Conservation (phyloP, 2,888 invertebrate genomes). For the Chaetogeoica ovagalla region DNA sequence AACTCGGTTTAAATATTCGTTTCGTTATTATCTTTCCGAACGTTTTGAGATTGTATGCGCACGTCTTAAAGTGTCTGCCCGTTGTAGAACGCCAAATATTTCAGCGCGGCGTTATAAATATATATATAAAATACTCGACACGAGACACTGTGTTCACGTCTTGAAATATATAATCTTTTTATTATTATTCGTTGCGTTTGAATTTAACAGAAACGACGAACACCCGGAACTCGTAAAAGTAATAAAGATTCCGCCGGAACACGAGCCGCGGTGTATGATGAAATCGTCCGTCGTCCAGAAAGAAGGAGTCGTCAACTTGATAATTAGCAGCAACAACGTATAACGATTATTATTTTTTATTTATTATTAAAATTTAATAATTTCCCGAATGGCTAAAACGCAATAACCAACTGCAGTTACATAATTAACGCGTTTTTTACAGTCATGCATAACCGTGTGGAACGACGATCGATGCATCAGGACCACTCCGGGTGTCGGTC, state of each 20-base stretch:
- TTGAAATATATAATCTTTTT: too few relatives aligned
- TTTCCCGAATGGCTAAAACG: too few relatives aligned
- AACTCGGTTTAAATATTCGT: too few relatives aligned
- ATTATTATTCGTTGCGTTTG: background rate
- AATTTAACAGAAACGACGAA: constrained; percentile 3
- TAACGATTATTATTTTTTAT: background rate
- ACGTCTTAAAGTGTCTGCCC: too few relatives aligned
- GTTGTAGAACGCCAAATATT: too few relatives aligned
- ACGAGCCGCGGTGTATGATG: constrained; percentile 21
- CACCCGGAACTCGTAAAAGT: background rate
- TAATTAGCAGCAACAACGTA: constrained; percentile 33
- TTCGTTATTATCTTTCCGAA: too few relatives aligned
- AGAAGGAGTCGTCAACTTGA: background rate
- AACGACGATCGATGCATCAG: constrained; percentile 21
- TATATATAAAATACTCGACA: too few relatives aligned
- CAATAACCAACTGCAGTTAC: background rate
- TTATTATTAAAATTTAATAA: background rate
- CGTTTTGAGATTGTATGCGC: too few relatives aligned
- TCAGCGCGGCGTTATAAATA: too few relatives aligned
- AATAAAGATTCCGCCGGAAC: background rate
- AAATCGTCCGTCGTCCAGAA: background rate
- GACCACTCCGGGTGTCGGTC: constrained; percentile 21
- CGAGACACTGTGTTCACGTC: too few relatives aligned
- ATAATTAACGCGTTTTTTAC: background rate
- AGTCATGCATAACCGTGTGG: constrained; percentile 29